Percentiles rank a stretch among this genome's conserved stretches.
These are phyloP conservation scores for Montipora capricornis DNA, from an alignment of 64 coral and sea anemone species.

Conservation along the genomic window DNA sequence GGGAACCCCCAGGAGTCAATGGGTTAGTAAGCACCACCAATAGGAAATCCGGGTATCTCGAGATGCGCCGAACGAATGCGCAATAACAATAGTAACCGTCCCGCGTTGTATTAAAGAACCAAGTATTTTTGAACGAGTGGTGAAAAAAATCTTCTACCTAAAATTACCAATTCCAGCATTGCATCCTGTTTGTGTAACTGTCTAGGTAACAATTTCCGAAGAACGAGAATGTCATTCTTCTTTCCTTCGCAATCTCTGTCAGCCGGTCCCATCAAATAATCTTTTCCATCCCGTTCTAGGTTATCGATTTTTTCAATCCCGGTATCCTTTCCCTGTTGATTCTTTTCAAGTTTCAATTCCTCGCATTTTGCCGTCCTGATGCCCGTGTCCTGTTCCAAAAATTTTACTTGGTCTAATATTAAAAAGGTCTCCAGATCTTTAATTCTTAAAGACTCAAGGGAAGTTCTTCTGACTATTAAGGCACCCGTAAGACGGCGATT, in stretches of 20 bases:
- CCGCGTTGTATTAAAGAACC: no score
- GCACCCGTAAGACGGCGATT: constrained; percentile 89
- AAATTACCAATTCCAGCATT: constrained; percentile 56
- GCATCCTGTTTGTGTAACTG: constrained; percentile 44
- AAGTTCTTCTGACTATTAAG: constrained; percentile 47
- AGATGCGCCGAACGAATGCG: no score
- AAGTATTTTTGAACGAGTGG: no score
- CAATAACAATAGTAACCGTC: no score
- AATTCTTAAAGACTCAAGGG: constrained; percentile 7
- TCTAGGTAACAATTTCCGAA: constrained; percentile 77
- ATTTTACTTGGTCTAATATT: background rate
- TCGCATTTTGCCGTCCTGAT: background rate
- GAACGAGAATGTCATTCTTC: constrained; percentile 49
- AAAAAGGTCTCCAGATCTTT: background rate
- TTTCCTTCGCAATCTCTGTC: background rate
- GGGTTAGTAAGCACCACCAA: no score
- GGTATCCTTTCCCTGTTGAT: background rate
- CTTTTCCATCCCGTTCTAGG: background rate
- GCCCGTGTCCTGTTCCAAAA: background rate
- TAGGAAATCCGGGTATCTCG: no score
- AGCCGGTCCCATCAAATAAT: background rate
- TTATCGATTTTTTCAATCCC: background rate
- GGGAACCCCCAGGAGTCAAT: no score
- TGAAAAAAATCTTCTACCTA: constrained; percentile 16
- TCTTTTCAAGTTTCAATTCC: background rate